These are phyloP conservation scores for Pelagia noctiluca DNA, from an alignment of 30 jellyfish, hydroid and myxozoan species.

Conservation along the genomic window DNA sequence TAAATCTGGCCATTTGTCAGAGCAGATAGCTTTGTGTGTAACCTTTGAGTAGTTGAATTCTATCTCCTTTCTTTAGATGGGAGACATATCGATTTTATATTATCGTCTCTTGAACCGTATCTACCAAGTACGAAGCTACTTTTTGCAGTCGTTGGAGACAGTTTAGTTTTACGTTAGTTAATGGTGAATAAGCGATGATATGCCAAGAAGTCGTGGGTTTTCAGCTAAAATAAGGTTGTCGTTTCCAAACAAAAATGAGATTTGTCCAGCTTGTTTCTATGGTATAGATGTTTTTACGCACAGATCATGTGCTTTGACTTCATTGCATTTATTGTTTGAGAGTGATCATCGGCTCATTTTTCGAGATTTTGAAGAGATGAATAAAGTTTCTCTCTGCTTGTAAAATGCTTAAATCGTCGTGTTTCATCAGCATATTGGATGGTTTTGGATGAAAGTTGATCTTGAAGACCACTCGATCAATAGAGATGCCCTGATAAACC, in stretches of 20 bases:
- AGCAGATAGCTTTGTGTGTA: slow-evolving; percentile 31
- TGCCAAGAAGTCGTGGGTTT: background rate
- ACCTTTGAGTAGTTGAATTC: slow-evolving; percentile 54
- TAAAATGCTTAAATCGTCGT: no score
- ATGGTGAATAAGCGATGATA: background rate
- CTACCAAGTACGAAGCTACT: slow-evolving; percentile 50
- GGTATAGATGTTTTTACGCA: background rate
- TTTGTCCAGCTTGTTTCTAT: background rate
- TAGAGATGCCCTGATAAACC: no score
- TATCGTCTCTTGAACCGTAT: slow-evolving; percentile 32
- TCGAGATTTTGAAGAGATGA: no score
- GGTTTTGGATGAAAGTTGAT: no score
- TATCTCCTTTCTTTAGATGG: slow-evolving; percentile 55
- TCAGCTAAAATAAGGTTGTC: background rate
- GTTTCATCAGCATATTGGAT: no score
- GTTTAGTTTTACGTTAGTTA: slow-evolving; percentile 33
- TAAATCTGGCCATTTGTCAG: slow-evolving; percentile 56
- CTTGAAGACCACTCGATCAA: no score
- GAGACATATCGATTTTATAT: slow-evolving; percentile 35
- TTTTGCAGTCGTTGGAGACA: slow-evolving; percentile 52
- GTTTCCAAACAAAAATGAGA: background rate
- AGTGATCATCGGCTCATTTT: no score
- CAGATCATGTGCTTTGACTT: background rate
- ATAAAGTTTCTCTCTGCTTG: no score
- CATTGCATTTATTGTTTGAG: no score